Evolutionary conservation across 2,888 invertebrate species (phyloP).

Genomic region (Drosophila testacea): DNA sequence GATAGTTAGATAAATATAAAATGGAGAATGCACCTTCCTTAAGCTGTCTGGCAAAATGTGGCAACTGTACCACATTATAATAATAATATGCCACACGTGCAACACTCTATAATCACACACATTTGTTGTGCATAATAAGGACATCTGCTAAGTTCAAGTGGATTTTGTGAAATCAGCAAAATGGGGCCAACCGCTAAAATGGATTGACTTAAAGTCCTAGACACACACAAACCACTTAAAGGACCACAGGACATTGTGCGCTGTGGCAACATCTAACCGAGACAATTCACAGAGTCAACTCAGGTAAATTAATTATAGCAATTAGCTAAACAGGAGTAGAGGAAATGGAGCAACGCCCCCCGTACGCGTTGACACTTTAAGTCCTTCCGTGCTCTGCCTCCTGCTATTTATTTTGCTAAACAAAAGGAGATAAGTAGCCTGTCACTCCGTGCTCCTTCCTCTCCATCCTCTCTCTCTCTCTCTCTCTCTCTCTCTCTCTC

Average conservation of each 20-base stretch:
- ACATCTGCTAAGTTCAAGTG: constrained; percentile 50
- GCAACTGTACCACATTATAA: constrained; percentile 45
- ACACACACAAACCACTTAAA: constrained; percentile 20
- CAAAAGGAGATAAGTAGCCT: constrained; percentile 10
- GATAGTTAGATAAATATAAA: not conserved
- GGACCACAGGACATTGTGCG: constrained; percentile 23
- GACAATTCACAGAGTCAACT: constrained; percentile 63
- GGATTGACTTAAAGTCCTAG: constrained; percentile 45
- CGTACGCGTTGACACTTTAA: constrained; percentile 23
- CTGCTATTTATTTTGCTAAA: not conserved
- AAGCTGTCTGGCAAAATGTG: constrained; percentile 49
- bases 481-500: too few relatives aligned
- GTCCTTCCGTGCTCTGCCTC: constrained; percentile 21
- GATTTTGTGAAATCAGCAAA: constrained; percentile 65
- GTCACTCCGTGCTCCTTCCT: not conserved
- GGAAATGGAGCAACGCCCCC: constrained; percentile 7
- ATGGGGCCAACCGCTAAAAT: constrained; percentile 43
- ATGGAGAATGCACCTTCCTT: constrained; percentile 36
- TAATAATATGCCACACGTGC: constrained; percentile 61
- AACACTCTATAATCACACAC: constrained; percentile 1
- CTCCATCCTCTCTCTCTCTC: not conserved
- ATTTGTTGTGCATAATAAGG: constrained; percentile 41
- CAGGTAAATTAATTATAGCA: constrained; percentile 72
- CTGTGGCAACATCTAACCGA: constrained; percentile 29
- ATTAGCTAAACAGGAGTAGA: constrained; percentile 49